Evolutionary conservation across 2,888 invertebrate genomes (phyloP).

Genomic region (Drosophila mimetica): DNA sequence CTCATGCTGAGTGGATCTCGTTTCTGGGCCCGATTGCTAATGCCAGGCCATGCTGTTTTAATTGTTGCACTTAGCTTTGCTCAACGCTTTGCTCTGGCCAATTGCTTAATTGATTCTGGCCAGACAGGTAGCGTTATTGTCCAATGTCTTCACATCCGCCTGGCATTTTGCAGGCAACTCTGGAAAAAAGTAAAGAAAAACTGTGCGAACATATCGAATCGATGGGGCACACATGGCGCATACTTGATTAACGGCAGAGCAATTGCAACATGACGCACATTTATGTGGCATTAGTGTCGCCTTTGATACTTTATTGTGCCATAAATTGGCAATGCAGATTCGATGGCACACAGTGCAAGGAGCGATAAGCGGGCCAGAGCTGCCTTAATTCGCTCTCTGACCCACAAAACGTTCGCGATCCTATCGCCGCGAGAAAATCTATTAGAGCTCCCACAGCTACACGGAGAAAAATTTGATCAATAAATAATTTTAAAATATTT

Average conservation of each 20-base stretch:
- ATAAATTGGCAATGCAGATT: conserved; percentile 55
- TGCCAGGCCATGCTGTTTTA: conserved; percentile 47
- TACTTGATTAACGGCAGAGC: conserved; percentile 58
- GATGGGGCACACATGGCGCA: conserved; percentile 61
- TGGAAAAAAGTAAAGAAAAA: conserved; percentile 13
- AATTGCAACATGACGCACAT: conserved; percentile 67
- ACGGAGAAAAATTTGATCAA: conserved; percentile 4
- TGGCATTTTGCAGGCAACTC: conserved; percentile 40
- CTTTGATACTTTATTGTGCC: conserved; percentile 55
- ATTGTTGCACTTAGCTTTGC: conserved; percentile 54
- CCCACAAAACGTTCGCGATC: conserved; percentile 49
- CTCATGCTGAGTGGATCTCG: conserved; percentile 45
- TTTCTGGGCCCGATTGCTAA: conserved; percentile 37
- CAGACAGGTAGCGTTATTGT: conserved; percentile 26
- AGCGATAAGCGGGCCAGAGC: conserved; percentile 44
- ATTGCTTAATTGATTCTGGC: conserved; percentile 60
- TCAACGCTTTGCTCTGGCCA: conserved; percentile 43
- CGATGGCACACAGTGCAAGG: conserved; percentile 36
- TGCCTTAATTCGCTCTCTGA: conserved; percentile 50
- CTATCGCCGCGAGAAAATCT: conserved; percentile 51
- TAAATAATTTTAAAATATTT: background rate
- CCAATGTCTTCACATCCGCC: conserved; percentile 65
- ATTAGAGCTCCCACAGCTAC: conserved; percentile 13
- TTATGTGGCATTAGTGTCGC: conserved; percentile 66
- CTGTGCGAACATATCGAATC: conserved; percentile 38